These are phyloP conservation scores for Syrphus vitripennis DNA, from an alignment of 2,888 invertebrate species.

Conservation along the genomic window DNA sequence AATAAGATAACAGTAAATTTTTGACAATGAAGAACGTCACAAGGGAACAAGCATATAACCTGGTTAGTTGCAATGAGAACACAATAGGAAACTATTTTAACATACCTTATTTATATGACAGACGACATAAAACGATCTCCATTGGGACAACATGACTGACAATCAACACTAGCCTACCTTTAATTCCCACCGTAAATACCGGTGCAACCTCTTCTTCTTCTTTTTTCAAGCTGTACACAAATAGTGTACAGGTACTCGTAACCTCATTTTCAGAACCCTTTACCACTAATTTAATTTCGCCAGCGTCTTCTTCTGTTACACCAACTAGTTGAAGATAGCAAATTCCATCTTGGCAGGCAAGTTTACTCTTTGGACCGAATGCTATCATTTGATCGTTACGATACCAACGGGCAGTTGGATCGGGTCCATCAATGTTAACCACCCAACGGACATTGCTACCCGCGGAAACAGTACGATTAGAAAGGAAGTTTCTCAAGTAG, in stretches of 20 bases:
- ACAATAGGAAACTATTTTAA: constrained; percentile 45
- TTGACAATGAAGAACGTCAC: constrained; percentile 53
- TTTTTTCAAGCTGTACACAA: constrained; percentile 77
- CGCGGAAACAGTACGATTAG: constrained; percentile 88
- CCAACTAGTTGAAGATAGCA: constrained; percentile 88
- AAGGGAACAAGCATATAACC: background rate
- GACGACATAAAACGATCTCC: constrained; percentile 65
- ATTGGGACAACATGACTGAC: constrained; percentile 54
- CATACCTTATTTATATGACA: constrained; percentile 39
- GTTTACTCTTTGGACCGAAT: constrained; percentile 84
- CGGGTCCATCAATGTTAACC: constrained; percentile 89
- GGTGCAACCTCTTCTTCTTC: constrained; percentile 86
- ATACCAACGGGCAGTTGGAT: constrained; percentile 88
- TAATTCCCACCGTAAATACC: constrained; percentile 88
- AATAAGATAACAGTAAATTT: constrained; percentile 28
- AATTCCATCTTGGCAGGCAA: constrained; percentile 86
- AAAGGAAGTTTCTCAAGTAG: constrained; percentile 88
- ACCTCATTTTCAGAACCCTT: constrained; percentile 88
- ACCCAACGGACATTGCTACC: constrained; percentile 90
- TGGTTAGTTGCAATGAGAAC: constrained; percentile 45
- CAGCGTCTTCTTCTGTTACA: constrained; percentile 87
- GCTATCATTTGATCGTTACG: constrained; percentile 84
- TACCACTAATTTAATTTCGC: constrained; percentile 89
- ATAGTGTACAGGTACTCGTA: constrained; percentile 86
- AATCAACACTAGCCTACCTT: constrained; percentile 83